phyloP scores from a whole-genome alignment of 2,113 vertebrate genomes.

The Camelus bactrianus region DNA sequence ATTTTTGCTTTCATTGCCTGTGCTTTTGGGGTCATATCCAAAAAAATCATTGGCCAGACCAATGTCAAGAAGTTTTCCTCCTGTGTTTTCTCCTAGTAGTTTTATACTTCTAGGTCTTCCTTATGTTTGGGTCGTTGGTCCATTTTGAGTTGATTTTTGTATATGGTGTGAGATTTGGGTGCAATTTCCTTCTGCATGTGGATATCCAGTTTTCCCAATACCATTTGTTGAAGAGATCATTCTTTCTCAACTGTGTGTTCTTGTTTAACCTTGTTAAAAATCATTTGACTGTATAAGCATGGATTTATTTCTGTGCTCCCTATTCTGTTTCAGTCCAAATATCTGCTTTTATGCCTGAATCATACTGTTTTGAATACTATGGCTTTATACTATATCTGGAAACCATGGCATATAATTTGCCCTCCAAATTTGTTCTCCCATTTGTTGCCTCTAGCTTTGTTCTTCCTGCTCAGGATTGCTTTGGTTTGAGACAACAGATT shows the following conservation, averaged over 20 bases:
- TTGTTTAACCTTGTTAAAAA: background rate
- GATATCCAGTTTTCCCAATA: background rate
- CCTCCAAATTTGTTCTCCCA: no score
- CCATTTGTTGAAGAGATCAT: background rate
- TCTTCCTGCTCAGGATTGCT: background rate
- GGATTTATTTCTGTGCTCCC: background rate
- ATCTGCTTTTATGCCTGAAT: background rate
- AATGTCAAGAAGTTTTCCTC: background rate
- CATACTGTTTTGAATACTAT: background rate
- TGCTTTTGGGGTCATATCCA: background rate
- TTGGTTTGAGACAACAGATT: background rate
- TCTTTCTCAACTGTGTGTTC: background rate
- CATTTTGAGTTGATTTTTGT: slow-evolving; percentile 13
- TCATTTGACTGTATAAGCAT: background rate
- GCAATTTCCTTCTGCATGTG: background rate
- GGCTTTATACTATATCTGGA: background rate
- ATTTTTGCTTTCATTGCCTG: background rate
- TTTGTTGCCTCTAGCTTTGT: background rate
- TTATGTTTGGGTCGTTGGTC: background rate
- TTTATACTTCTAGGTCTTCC: background rate
- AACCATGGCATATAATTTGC: background rate
- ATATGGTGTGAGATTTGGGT: background rate
- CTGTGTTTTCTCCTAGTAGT: background rate
- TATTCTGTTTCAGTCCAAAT: background rate
- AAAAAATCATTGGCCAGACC: background rate